These are phyloP conservation scores for Phodopus roborovskii DNA, from an alignment of 2,113 vertebrate species.

Conservation along the genomic window DNA sequence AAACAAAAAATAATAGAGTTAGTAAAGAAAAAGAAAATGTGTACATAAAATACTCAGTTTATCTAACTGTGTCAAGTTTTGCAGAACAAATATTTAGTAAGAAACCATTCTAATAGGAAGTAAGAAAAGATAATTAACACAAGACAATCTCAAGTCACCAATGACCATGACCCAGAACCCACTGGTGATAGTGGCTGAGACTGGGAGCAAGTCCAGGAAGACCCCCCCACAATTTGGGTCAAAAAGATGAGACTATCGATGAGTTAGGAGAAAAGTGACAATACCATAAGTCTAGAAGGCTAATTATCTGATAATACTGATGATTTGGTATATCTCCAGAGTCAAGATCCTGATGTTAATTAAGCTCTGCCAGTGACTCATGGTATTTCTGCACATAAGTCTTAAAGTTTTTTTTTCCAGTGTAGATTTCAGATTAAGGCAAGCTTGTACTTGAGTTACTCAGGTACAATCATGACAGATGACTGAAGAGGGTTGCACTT, in stretches of 20 bases:
- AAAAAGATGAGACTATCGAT: background rate
- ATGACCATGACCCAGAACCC: background rate
- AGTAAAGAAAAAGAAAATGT: background rate
- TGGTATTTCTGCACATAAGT: too few species aligned
- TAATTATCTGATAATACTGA: background rate
- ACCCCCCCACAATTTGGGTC: background rate
- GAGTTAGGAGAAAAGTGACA: background rate
- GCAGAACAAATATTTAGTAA: background rate
- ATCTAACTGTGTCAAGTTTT: background rate
- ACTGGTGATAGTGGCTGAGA: background rate
- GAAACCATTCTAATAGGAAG: background rate
- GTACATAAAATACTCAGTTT: background rate
- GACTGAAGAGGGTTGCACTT: too few species aligned
- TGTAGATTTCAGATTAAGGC: background rate
- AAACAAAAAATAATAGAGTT: slow-evolving; percentile 29
- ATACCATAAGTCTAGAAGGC: background rate
- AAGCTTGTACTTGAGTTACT: background rate
- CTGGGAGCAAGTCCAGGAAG: background rate
- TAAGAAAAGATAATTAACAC: background rate
- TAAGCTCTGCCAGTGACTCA: too few species aligned
- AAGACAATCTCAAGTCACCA: slow-evolving; percentile 12
- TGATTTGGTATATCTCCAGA: background rate
- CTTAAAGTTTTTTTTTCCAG: too few species aligned
- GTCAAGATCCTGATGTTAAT: background rate
- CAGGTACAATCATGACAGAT: background rate